Conservation (phyloP, 2,113 vertebrate genomes). For the Noturus placidus region DNA sequence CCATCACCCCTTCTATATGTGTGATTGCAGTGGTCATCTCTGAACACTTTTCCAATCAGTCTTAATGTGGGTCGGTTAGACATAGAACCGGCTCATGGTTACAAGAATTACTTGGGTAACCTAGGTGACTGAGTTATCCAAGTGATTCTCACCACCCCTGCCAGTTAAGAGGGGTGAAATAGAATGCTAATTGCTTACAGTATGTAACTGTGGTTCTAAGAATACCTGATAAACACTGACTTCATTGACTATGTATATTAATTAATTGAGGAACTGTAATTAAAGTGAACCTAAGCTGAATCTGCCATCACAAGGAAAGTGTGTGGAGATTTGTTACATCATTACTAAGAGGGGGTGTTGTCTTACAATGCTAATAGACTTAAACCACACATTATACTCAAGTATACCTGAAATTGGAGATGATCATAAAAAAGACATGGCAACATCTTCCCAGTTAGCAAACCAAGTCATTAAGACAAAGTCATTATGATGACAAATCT, state of each 20-base stretch:
- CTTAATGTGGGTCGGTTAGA: background rate
- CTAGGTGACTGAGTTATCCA: background rate
- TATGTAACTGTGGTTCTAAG: background rate
- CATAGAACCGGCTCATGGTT: background rate
- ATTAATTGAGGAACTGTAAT: background rate
- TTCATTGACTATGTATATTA: background rate
- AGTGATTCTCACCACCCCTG: background rate
- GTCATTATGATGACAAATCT: background rate
- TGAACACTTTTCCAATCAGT: background rate
- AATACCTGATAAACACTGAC: background rate
- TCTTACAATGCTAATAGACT: background rate
- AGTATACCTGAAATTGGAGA: background rate
- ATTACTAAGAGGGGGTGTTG: background rate
- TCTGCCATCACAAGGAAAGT: background rate
- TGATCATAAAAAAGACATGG: background rate
- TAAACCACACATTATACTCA: background rate
- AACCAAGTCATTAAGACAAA: background rate
- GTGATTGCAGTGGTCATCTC: background rate
- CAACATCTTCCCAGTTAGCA: background rate
- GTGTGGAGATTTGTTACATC: background rate
- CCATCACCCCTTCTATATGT: background rate
- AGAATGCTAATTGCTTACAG: background rate
- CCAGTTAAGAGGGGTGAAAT: background rate
- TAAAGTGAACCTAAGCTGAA: background rate
- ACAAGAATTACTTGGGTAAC: background rate